Conservation (phyloP, 2,797 vertebrate species). For the Chelon auratus region DNA sequence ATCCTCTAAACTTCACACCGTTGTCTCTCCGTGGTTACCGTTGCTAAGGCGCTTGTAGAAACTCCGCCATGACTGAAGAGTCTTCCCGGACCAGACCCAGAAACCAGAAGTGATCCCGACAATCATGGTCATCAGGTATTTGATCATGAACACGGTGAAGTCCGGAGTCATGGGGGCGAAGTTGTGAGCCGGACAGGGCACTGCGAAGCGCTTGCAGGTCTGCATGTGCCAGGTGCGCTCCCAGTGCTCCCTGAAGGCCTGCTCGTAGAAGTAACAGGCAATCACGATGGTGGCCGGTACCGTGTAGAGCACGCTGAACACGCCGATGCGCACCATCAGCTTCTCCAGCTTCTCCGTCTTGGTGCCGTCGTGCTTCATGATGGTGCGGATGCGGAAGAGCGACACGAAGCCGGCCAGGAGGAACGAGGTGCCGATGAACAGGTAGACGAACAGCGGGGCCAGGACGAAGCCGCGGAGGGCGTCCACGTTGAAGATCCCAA, state of each 20-base stretch:
- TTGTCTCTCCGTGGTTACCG: slow-evolving; percentile 96
- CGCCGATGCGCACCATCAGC: slow-evolving; percentile 97
- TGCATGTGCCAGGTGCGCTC: slow-evolving; percentile 97
- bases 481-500: slow-evolving; percentile 95
- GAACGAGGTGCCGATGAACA: slow-evolving; percentile 99
- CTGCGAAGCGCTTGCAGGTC: slow-evolving; percentile 94
- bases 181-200: slow-evolving; percentile 91
- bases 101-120: slow-evolving; percentile 99
- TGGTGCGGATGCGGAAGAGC: slow-evolving; percentile 96
- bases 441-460: slow-evolving; percentile 95
- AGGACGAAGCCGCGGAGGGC: slow-evolving; percentile 95
- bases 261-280: slow-evolving; percentile 98
- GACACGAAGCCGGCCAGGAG: slow-evolving; percentile 98
- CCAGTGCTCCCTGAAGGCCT: slow-evolving; percentile 98
- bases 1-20: slow-evolving; percentile 85
- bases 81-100: slow-evolving; percentile 99
- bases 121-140: slow-evolving; percentile 99
- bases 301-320: slow-evolving; percentile 97
- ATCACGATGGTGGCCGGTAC: slow-evolving; percentile 98
- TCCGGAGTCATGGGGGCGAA: slow-evolving; percentile 95
- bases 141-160: slow-evolving; percentile 99
- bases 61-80: slow-evolving; percentile 96
- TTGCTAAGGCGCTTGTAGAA: slow-evolving; percentile 97
- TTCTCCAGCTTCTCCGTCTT: slow-evolving; percentile 99
- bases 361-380: slow-evolving; percentile 99